Evolutionary conservation across 2,113 vertebrate species (phyloP).

Genomic region (Rhagologus leucostigma): DNA sequence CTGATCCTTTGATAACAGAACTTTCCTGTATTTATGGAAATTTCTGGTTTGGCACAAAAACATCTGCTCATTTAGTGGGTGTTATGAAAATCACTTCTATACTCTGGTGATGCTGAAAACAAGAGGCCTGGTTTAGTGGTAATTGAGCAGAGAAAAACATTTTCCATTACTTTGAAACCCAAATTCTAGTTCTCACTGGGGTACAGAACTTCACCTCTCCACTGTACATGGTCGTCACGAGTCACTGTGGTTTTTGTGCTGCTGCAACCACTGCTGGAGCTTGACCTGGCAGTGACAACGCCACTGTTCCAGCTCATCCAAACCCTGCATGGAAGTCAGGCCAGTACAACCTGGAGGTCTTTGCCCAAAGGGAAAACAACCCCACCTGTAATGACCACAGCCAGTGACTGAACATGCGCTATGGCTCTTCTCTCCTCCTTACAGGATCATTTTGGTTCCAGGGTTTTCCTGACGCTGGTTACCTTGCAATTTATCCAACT

Average conservation of each 20-base stretch:
- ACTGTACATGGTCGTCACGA: accelerated
- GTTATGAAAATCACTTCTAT: not conserved
- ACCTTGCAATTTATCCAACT: not conserved
- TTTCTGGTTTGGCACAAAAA: not conserved
- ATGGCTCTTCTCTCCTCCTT: not conserved
- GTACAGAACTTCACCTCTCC: not conserved
- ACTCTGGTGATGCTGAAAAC: not conserved
- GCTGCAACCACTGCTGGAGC: not conserved
- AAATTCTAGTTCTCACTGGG: not conserved
- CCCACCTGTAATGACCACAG: accelerated
- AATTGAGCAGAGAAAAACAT: not conserved
- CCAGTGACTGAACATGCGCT: accelerated
- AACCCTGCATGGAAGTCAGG: not conserved
- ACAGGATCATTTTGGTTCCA: not conserved
- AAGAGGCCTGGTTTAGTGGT: not conserved
- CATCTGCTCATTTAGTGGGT: not conserved
- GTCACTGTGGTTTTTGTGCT: not conserved
- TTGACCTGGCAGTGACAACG: accelerated
- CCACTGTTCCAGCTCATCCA: not conserved
- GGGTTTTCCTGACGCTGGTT: not conserved
- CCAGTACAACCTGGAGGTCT: not conserved
- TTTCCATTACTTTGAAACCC: not conserved
- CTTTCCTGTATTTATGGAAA: not conserved
- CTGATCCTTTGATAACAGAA: not conserved
- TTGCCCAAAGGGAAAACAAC: not conserved